Percentiles rank a stretch among this genome's conserved stretches.
Evolutionary conservation across 1,140 invertebrate species (phyloP).

Genomic region (Drosophila ambigua): DNA sequence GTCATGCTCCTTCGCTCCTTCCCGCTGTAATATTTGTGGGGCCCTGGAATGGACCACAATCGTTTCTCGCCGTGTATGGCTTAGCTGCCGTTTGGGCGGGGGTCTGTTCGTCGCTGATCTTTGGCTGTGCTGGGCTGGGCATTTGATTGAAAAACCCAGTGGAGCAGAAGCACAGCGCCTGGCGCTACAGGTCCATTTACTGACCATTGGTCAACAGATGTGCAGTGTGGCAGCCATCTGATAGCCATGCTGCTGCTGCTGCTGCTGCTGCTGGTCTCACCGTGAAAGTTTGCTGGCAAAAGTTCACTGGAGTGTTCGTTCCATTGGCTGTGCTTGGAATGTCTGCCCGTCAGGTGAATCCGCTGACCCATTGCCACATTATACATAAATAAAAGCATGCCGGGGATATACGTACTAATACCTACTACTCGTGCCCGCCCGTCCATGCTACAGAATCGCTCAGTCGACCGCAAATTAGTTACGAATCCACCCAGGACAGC

Average conservation of each 20-base stretch:
- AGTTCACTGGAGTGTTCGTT: slow-evolving; percentile 2
- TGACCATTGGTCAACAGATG: not conserved
- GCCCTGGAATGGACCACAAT: too few species aligned
- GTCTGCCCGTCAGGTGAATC: slow-evolving; percentile 11
- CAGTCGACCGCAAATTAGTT: slow-evolving; percentile 67
- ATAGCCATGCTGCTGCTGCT: too few species aligned
- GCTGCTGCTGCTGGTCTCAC: not conserved
- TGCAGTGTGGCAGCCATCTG: slow-evolving; percentile 8
- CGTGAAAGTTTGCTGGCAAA: slow-evolving; percentile 18
- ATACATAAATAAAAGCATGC: slow-evolving; percentile 27
- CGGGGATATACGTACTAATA: not conserved
- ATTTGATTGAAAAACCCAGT: slow-evolving; percentile 77
- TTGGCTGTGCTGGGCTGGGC: slow-evolving; percentile 61
- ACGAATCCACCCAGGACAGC: slow-evolving; percentile 43
- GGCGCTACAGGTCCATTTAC: slow-evolving; percentile 48
- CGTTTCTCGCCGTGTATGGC: slow-evolving; percentile 3
- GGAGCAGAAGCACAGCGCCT: slow-evolving; percentile 63
- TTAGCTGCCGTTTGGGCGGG: slow-evolving; percentile 24
- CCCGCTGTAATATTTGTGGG: too few species aligned
- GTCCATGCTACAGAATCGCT: slow-evolving; percentile 7
- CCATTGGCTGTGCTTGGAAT: not conserved
- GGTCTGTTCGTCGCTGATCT: slow-evolving; percentile 52
- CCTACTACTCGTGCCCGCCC: too few species aligned
- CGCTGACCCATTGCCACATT: slow-evolving; percentile 52
- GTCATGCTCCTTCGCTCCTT: too few species aligned